Conservation (phyloP, 2,797 vertebrate species). For the Pseudomugil tenellus region DNA sequence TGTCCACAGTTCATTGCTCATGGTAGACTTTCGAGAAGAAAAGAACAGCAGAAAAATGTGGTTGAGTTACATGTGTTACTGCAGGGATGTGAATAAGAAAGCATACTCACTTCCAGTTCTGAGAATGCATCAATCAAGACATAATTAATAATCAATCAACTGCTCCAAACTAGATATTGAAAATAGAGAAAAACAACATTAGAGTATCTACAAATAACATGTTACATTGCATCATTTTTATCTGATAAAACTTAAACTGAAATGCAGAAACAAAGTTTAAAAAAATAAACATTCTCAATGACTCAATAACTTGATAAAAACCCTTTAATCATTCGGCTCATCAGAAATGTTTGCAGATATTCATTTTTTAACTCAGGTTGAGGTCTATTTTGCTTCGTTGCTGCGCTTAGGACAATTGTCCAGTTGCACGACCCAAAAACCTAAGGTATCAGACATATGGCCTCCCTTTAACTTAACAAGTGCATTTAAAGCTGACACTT, state of each 20-base stretch:
- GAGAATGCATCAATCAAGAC: not conserved
- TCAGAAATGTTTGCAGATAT: not conserved
- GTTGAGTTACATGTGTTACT: not conserved
- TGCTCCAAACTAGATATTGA: not conserved
- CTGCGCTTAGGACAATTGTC: no score
- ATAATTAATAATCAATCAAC: not conserved
- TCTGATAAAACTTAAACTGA: not conserved
- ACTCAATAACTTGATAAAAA: no score
- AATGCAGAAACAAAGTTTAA: no score
- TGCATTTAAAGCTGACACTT: no score
- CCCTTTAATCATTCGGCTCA: not conserved
- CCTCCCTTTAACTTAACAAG: no score
- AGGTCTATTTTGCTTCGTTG: no score
- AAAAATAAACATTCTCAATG: no score
- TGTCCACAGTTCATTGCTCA: slow-evolving; percentile 9
- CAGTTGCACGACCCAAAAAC: no score
- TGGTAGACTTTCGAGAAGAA: not conserved
- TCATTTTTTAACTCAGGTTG: not conserved
- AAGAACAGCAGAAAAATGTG: not conserved
- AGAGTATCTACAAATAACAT: not conserved
- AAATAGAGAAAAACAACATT: not conserved
- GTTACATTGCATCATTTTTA: not conserved
- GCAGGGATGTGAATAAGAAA: not conserved
- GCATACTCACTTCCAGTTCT: not conserved
- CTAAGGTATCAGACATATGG: no score